phyloP scores from a whole-genome alignment of 2,797 vertebrate genomes.

The Podarcis siculus region DNA sequence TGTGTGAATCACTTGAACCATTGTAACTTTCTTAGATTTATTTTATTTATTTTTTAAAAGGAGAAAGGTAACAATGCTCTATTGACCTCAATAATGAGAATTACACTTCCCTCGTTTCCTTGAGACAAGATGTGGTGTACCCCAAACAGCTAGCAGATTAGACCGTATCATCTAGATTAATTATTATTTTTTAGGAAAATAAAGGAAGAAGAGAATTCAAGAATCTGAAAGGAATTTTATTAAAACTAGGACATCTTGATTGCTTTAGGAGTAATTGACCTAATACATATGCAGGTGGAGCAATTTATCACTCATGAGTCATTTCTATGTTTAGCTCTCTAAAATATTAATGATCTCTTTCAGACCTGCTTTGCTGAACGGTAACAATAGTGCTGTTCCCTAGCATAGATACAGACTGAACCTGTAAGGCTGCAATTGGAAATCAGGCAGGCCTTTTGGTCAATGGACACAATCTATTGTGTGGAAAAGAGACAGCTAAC shows the following conservation, averaged over 20 bases:
- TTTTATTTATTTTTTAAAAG: too few relatives aligned
- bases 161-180: neutral
- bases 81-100: neutral
- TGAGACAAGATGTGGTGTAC: neutral
- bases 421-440: slow-evolving; percentile 55
- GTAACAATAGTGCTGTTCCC: slow-evolving; percentile 52
- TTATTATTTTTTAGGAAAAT: neutral
- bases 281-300: slow-evolving; percentile 30
- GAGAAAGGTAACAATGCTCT: too few relatives aligned
- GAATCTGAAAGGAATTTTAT: slow-evolving; percentile 32
- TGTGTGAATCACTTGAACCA: neutral
- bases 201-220: neutral
- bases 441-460: slow-evolving; percentile 61
- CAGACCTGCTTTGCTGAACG: slow-evolving; percentile 66
- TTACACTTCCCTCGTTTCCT: neutral
- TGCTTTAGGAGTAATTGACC: slow-evolving; percentile 20
- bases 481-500: slow-evolving; percentile 41
- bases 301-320: slow-evolving; percentile 54
- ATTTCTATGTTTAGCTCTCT: slow-evolving; percentile 64
- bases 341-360: slow-evolving; percentile 73
- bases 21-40: neutral
- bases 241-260: neutral
- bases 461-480: slow-evolving; percentile 67
- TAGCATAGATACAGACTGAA: slow-evolving; percentile 35
- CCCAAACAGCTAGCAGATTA: neutral